Base-by-base conservation (phyloP, 2,888 invertebrate species). In the Dichetophora obliterata region DNA sequence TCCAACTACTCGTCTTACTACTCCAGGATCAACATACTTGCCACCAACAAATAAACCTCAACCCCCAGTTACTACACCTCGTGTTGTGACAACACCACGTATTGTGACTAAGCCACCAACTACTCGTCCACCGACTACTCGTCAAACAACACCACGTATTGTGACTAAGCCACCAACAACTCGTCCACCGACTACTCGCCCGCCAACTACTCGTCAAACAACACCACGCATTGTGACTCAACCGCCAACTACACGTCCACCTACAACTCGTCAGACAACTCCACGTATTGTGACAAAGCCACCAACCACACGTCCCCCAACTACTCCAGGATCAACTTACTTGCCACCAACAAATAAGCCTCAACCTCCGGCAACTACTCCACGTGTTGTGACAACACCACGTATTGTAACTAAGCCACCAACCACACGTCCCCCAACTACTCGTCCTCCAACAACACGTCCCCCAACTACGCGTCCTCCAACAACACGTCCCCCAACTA, bases 31-130 rank as follows among this genome's bases (percentile, higher is more conserved):
- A n/a, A 84, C 84, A 0, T 83, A 83, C 16, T 69, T 82, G 79
- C 80, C 83, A 48, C 83, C 83, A 14, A 81, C 82, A 8, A 82
- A 79, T 69, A 82, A 81, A 66, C 81, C 81, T 9, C 79, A 77
- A 31, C 78, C 81, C 5, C 81, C 81, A 52, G 75, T 77, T 3
- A 79, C 78, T 4, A 77, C 74, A 75, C 65, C 69, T 69, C 54
- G 72, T 3, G 77, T 80, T 11, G 72, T 80, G 8, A 77, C 80
- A 66, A 75, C 78, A 11, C 68, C 66, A 71, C 66, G 19, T 31
- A 31, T 6, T 6, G 37, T 37, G 8, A 37, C 37, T 6, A 4
- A 72, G 50, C 79, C 72, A 19, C 54, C 68, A 61, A 48, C 78
- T 24, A 71, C 79, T 8, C 37, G 54, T 0, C 80, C 81, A 11